phyloP scores from a whole-genome alignment of 2,888 invertebrate species.

The Oeneis ivallda region DNA sequence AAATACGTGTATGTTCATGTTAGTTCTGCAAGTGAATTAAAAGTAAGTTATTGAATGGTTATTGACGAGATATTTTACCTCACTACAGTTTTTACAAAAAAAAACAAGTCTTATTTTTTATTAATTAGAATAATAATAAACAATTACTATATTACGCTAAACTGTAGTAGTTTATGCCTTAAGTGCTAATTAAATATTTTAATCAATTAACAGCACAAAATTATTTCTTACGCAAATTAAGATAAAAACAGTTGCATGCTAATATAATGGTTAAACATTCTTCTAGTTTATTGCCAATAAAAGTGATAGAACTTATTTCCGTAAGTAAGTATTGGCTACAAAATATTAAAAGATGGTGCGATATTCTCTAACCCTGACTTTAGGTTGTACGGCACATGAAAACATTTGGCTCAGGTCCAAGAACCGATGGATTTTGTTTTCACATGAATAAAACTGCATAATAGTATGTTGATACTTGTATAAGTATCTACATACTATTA shows the following conservation, averaged over 20 bases:
- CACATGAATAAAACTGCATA: constrained; percentile 16
- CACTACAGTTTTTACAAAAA: too few species aligned
- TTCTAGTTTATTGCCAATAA: too few species aligned
- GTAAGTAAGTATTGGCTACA: neutral
- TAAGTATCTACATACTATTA: neutral
- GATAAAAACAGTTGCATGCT: too few species aligned
- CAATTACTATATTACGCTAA: too few species aligned
- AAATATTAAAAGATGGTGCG: neutral
- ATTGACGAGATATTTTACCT: neutral
- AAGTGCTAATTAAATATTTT: too few species aligned
- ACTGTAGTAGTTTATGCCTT: too few species aligned
- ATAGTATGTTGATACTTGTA: neutral
- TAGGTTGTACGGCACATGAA: constrained; percentile 25
- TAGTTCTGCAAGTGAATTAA: neutral
- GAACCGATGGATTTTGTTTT: constrained; percentile 22
- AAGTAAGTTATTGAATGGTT: neutral
- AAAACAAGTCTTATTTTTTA: too few species aligned
- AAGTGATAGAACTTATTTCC: neutral
- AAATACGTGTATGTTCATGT: too few species aligned
- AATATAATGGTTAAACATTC: too few species aligned
- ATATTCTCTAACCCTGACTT: constrained; percentile 12
- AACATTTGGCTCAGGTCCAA: constrained; percentile 31
- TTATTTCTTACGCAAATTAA: too few species aligned
- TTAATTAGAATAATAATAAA: too few species aligned
- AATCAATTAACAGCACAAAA: too few species aligned